A percentile compares a stretch with the other conserved stretches of the same genome.
Evolutionary conservation across 2,113 vertebrate genomes (phyloP).

Genomic region (Hepsetus odoe): DNA sequence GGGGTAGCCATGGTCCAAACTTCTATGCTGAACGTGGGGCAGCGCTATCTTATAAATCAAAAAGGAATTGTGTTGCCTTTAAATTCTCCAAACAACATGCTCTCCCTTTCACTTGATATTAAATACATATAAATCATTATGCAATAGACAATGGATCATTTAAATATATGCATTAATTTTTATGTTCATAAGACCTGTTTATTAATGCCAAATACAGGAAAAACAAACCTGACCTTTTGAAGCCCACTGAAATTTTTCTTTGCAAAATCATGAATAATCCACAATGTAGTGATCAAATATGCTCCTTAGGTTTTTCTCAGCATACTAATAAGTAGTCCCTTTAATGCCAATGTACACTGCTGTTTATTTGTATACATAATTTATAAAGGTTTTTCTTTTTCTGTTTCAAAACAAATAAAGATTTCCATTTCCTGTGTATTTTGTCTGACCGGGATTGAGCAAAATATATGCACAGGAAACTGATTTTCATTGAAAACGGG

Average conservation of each 20-base stretch:
- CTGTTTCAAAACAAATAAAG: neutral
- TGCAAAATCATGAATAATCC: neutral
- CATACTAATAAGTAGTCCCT: neutral
- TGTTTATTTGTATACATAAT: neutral
- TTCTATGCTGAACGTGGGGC: neutral
- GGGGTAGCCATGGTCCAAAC: constrained; percentile 22
- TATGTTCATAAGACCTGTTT: constrained; percentile 9
- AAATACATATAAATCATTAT: constrained; percentile 25
- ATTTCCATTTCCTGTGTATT: neutral
- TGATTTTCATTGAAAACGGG: neutral
- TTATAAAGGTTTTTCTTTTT: neutral
- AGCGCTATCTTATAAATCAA: constrained; percentile 50
- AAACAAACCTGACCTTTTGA: constrained; percentile 6
- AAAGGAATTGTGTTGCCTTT: constrained; percentile 50
- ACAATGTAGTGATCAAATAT: neutral
- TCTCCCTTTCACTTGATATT: constrained; percentile 13
- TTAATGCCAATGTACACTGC: neutral
- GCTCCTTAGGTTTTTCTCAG: neutral
- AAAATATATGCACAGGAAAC: no score
- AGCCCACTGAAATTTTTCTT: neutral
- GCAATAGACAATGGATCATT: neutral
- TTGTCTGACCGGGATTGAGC: neutral
- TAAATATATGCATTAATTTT: constrained; percentile 1
- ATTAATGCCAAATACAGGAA: neutral
- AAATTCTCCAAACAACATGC: constrained; percentile 13